A percentile compares a stretch with the other conserved stretches of the same genome.
phyloP scores from a whole-genome alignment of 2,113 vertebrate genomes.

The Girardinichthys multiradiatus region DNA sequence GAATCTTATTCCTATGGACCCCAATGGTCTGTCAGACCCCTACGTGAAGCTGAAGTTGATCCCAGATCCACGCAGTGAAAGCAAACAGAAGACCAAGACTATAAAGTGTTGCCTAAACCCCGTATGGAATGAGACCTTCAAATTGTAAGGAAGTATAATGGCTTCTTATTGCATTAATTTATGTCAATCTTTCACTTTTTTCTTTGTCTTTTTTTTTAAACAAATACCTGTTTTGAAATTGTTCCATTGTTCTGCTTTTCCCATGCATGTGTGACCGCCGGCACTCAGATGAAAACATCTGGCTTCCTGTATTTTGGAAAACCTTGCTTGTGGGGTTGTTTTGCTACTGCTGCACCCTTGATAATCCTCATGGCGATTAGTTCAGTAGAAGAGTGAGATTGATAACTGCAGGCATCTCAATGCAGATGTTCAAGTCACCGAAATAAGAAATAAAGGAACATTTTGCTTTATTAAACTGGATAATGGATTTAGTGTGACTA shows the following conservation, averaged over 20 bases:
- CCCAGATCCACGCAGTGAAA: conserved; percentile 97
- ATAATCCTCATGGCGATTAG: conserved; percentile 40
- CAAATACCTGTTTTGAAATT: conserved; percentile 21
- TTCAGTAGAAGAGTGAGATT: conserved; percentile 24
- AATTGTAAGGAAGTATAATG: conserved; percentile 86
- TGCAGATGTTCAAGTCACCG: conserved; percentile 46
- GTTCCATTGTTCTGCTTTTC: conserved; percentile 34
- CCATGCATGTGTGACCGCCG: conserved; percentile 52
- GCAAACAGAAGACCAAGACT: conserved; percentile 99
- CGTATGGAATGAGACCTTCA: conserved; percentile 94
- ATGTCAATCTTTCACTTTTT: not conserved
- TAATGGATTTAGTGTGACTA: not conserved
- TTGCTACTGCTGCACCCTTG: conserved; percentile 49
- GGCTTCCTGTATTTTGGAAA: conserved; percentile 53
- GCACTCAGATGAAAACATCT: conserved; percentile 64
- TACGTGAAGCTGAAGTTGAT: conserved; percentile 96
- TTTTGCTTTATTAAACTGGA: not conserved
- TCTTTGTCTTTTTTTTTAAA: not conserved
- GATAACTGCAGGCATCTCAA: conserved; percentile 37
- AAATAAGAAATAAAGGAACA: no score
- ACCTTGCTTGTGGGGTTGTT: conserved; percentile 57
- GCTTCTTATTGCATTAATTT: conserved; percentile 12
- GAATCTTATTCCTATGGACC: conserved; percentile 99
- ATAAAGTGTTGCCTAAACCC: conserved; percentile 98
- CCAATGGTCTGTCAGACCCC: conserved; percentile 86